These are phyloP conservation scores for Leptobrachium leishanense DNA, from an alignment of 2,113 vertebrate species.

Conservation along the genomic window DNA sequence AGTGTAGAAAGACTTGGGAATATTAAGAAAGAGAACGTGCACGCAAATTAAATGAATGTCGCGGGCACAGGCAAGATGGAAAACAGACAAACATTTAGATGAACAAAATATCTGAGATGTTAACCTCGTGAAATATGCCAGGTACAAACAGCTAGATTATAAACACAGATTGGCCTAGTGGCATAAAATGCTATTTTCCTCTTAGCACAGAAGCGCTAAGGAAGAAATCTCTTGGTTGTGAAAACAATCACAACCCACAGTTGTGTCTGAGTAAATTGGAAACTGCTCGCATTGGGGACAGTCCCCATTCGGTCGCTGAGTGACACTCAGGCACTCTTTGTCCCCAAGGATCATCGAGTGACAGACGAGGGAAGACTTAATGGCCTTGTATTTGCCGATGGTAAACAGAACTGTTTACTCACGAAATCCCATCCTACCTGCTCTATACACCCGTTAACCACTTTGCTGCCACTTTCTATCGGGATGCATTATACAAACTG, in stretches of 20 bases:
- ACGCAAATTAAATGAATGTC: no score
- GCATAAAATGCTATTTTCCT: background rate
- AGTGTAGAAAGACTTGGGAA: no score
- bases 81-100: background rate
- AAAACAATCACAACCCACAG: constrained; percentile 25
- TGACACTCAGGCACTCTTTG: constrained; percentile 41
- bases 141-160: background rate
- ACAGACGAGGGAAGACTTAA: constrained; percentile 41
- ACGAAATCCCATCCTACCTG: constrained; percentile 42
- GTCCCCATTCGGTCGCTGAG: constrained; percentile 33
- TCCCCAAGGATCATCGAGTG: constrained; percentile 38
- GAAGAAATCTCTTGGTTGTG: background rate
- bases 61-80: no score
- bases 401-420: constrained; percentile 35
- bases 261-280: constrained; percentile 15
- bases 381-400: constrained; percentile 37
- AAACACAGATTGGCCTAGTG: background rate
- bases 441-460: constrained; percentile 28
- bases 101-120: background rate
- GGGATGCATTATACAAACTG: background rate
- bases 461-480: background rate
- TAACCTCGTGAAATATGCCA: background rate
- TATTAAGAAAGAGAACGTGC: no score
- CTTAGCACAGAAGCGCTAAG: background rate
- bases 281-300: constrained; percentile 19